Percentiles rank a stretch among this genome's conserved stretches.
phyloP scores from a whole-genome alignment of 92 coral and sea anemone species.

The Bergia sp. region DNA sequence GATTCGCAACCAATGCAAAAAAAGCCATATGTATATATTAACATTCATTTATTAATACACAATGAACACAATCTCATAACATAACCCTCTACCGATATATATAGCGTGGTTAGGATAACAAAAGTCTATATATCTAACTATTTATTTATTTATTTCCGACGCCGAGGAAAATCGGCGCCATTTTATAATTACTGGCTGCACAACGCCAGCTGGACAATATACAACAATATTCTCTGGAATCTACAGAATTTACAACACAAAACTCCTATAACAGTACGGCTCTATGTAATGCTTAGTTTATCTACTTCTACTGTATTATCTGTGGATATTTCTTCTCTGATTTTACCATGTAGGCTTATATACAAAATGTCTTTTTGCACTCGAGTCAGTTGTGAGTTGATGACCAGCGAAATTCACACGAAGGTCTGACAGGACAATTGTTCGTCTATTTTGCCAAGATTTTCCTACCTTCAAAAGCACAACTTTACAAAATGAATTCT shows the following conservation, averaged over 20 bases:
- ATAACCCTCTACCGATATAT: neutral
- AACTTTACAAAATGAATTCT: constrained; percentile 38
- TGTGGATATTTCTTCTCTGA: neutral
- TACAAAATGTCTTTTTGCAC: neutral
- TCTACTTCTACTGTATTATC: neutral
- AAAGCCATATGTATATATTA: neutral
- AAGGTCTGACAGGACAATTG: neutral
- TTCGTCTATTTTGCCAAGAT: constrained; percentile 7
- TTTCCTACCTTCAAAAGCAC: constrained; percentile 25
- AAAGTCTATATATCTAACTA: neutral
- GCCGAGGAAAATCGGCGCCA: constrained; percentile 1
- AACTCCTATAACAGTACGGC: neutral
- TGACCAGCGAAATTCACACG: neutral
- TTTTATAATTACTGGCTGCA: neutral
- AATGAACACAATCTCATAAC: neutral
- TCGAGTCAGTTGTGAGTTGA: neutral
- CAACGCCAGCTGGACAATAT: neutral
- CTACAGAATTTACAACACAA: neutral
- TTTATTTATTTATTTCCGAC: no score
- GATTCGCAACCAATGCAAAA: constrained; percentile 44
- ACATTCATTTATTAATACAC: constrained; percentile 17
- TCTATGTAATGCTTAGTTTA: neutral
- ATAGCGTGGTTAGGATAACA: neutral
- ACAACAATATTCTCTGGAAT: neutral
- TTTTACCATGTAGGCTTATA: neutral